Evolutionary conservation across 2,113 vertebrate genomes (phyloP), one percentile per base, ranked within the genome.

Genomic region (Phalacrocorax pelagicus): DNA sequence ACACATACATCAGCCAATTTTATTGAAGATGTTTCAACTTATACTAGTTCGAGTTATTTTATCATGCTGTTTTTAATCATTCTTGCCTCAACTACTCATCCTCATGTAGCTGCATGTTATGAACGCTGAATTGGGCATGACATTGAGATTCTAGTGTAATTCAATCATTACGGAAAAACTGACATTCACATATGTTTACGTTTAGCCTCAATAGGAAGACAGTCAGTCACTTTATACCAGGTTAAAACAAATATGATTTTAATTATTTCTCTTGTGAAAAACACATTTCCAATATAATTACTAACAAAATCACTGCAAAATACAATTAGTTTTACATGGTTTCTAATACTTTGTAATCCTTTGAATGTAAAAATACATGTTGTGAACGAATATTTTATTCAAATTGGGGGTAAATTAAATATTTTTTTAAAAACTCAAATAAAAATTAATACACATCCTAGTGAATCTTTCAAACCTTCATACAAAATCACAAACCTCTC

Each of bases 41-140:
- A 81, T 51, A 88, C 52, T 62, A 92, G 40, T 71, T 83, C 0
- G 2, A 90, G 73, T 96, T 97, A 94, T 81, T 97, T 95, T 93
- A 90, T 87, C 92, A 87, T 80, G 86, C 85, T 97, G 86, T 2
- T 95, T 90, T 92, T 90, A 94, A 95, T 96, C 0, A 95, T 88
- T 90, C 79, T 86, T 96, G 90, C 87, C 78, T 93, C 1, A 1
- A 51, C 80, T 89, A 89, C 72, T 92, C 93, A 93, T 96, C 78
- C 21, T 80, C 57, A 38, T 87, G 79, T 80, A 94, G 69, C 36
- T 58, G 20, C 54, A 69, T 32, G 34, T 38, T 87, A 85, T 21
- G 85, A 94, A 86, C 62, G 92, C 44, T 4, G 38, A 94, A 95
- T 57, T 88, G 75, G 70, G 40, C 63, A 90, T 78, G 85, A 92